phyloP scores from a whole-genome alignment of 2,113 vertebrate genomes.

The Salvelinus alpinus region DNA sequence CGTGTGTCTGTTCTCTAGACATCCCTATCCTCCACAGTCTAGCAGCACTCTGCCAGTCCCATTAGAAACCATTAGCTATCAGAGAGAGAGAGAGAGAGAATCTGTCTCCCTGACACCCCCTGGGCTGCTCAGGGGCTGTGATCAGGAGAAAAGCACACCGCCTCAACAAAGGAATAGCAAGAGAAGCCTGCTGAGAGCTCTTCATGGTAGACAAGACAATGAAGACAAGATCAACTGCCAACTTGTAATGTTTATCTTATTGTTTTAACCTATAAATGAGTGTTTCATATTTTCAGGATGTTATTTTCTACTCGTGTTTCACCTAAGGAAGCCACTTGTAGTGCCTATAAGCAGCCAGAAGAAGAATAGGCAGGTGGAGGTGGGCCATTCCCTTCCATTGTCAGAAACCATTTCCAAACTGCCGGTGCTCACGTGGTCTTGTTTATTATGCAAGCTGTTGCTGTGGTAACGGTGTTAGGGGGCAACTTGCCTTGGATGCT shows the following conservation, averaged over 20 bases:
- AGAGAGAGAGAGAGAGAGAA: no score
- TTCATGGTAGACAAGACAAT: not conserved
- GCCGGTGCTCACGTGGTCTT: slow-evolving; percentile 30
- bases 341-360: not conserved
- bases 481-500: slow-evolving; percentile 25
- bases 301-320: not conserved
- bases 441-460: slow-evolving; percentile 42
- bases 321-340: not conserved
- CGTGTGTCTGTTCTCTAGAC: no score
- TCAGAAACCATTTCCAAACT: slow-evolving; percentile 8
- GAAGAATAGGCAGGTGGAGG: not conserved
- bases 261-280: not conserved
- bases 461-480: slow-evolving; percentile 47
- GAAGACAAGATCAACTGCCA: not conserved
- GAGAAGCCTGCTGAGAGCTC: not conserved
- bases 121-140: not conserved
- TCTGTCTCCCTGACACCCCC: no score
- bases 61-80: not conserved
- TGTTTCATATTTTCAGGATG: not conserved
- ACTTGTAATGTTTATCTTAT: not conserved
- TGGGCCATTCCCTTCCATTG: slow-evolving; percentile 11
- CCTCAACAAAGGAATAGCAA: not conserved
- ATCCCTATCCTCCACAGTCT: not conserved
- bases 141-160: not conserved
- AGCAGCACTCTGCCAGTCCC: not conserved